Evolutionary conservation across 2,797 vertebrate species (phyloP).

Genomic region (Orientallactaga sibirica): DNA sequence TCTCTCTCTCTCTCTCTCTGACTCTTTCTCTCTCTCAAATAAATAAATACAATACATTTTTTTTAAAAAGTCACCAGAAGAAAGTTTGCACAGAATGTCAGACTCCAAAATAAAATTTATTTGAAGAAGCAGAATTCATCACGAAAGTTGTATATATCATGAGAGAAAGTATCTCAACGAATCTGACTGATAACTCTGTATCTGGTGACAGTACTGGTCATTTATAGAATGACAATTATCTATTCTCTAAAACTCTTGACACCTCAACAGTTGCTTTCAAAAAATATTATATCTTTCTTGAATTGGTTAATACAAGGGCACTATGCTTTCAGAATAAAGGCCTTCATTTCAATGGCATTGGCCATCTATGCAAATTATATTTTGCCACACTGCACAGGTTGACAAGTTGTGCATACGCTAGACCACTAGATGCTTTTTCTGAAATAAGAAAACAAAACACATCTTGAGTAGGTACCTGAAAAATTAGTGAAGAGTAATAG

Average conservation of each 20-base stretch:
- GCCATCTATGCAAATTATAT: conserved; percentile 12
- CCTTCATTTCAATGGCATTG: conserved; percentile 11
- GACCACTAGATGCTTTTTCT: conserved; percentile 48
- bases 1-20: too few species aligned
- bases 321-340: conserved; percentile 49
- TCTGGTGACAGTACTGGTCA: conserved; percentile 51
- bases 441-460: conserved; percentile 36
- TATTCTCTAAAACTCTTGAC: conserved; percentile 59
- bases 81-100: conserved; percentile 52
- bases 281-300: conserved; percentile 76
- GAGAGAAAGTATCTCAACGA: conserved; percentile 60
- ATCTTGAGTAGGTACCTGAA: background rate
- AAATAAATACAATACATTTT: too few species aligned
- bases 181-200: conserved; percentile 52
- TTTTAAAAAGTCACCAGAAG: background rate
- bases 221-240: conserved; percentile 78
- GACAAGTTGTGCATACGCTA: background rate
- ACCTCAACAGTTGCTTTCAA: conserved; percentile 72
- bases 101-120: conserved; percentile 71
- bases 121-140: conserved; percentile 78
- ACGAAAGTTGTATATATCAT: conserved; percentile 69
- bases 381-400: background rate
- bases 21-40: too few species aligned
- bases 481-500: background rate
- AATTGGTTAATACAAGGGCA: conserved; percentile 64